Conservation (phyloP, 2,113 vertebrate genomes). For the Dipodomys stephensi region DNA sequence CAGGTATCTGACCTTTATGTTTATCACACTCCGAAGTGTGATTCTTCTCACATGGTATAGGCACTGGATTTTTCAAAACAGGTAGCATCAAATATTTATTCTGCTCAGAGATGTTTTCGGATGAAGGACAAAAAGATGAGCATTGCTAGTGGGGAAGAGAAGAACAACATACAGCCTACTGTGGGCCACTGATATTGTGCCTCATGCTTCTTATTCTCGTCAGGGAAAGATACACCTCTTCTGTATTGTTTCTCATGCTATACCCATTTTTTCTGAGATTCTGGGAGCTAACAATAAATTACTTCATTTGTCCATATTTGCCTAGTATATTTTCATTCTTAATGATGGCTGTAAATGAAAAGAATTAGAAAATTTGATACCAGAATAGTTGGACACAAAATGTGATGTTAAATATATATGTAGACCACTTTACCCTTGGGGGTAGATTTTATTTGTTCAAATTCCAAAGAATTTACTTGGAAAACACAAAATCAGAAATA, state of each 20-base stretch:
- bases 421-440: conserved; percentile 66
- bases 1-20: neutral
- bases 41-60: neutral
- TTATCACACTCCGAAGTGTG: neutral
- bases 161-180: neutral
- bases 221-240: neutral
- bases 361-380: neutral
- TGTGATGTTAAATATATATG: neutral
- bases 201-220: neutral
- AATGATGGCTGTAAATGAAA: neutral
- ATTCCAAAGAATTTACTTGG: conserved; percentile 58
- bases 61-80: neutral
- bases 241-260: neutral
- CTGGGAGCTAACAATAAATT: neutral
- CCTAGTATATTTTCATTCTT: neutral
- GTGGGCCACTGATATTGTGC: neutral
- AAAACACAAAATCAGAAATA: neutral
- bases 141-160: neutral
- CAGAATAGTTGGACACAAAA: conserved; percentile 35
- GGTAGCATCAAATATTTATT: neutral
- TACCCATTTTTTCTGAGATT: neutral
- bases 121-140: neutral
- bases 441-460: conserved; percentile 61
- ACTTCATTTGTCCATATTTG: neutral
- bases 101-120: neutral